Conservation (phyloP, 1,140 invertebrate species). For the Caenorhabditis tropicalis region DNA sequence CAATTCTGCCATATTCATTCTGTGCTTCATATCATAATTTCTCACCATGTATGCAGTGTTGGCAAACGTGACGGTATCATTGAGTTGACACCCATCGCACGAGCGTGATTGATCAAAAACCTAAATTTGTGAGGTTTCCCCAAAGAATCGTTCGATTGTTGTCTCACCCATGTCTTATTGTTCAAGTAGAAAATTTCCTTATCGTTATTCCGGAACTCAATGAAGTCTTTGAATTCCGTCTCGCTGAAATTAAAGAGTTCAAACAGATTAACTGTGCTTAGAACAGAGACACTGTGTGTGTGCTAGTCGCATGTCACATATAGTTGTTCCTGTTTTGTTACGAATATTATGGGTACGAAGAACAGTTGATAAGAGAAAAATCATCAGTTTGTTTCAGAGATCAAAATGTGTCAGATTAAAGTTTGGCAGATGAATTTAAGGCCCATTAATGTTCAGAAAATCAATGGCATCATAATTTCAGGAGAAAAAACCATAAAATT, state of each 20-base stretch:
- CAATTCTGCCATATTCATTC: not conserved
- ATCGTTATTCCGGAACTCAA: conserved; percentile 31
- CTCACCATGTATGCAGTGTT: conserved; percentile 54
- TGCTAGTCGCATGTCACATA: not conserved
- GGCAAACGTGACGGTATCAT: conserved; percentile 37
- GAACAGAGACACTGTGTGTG: not conserved
- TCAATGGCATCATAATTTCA: too few species aligned
- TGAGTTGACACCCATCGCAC: conserved; percentile 11
- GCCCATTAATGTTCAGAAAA: too few species aligned
- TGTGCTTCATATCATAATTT: not conserved
- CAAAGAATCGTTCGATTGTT: not conserved
- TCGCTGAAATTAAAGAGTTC: conserved; percentile 45
- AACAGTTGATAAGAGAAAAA: not conserved
- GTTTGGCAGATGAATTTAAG: not conserved
- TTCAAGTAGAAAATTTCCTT: conserved; percentile 45
- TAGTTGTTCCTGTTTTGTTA: not conserved
- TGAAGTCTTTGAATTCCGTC: conserved; percentile 47
- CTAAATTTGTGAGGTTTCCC: not conserved
- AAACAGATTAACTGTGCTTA: not conserved
- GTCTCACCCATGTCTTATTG: conserved; percentile 51
- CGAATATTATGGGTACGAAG: not conserved
- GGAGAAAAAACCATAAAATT: too few species aligned
- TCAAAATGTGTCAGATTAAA: not conserved
- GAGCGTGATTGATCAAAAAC: conserved; percentile 36
- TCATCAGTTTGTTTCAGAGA: not conserved